Conservation (phyloP, 2,888 invertebrate genomes). For the Trisateles emortualis region DNA sequence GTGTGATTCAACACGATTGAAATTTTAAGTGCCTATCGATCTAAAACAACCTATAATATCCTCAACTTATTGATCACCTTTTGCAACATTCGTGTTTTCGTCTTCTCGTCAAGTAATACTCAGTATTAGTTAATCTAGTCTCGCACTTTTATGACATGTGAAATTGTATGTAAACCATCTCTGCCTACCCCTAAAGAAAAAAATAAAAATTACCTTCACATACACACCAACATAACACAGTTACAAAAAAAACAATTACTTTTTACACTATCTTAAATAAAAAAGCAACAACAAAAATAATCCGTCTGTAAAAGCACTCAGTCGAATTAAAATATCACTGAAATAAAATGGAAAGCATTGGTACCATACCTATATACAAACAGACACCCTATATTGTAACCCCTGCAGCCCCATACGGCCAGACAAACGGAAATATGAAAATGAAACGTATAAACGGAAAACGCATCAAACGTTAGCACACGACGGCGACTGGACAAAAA, state of each 20-base stretch:
- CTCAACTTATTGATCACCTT: too few species aligned
- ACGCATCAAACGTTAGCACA: constrained; percentile 78
- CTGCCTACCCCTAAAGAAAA: too few species aligned
- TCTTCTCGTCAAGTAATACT: too few species aligned
- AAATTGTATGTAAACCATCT: too few species aligned
- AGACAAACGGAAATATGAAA: constrained; percentile 86
- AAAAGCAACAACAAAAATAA: constrained; percentile 20
- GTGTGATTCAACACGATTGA: too few species aligned
- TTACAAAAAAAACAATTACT: neutral
- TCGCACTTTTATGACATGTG: too few species aligned
- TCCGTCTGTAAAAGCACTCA: constrained; percentile 64
- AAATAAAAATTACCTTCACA: too few species aligned
- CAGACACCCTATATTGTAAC: constrained; percentile 63
- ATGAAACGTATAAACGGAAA: constrained; percentile 83
- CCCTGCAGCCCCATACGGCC: constrained; percentile 59
- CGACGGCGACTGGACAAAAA: constrained; percentile 77
- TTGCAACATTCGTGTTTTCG: too few species aligned
- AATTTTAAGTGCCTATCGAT: too few species aligned
- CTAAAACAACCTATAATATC: too few species aligned
- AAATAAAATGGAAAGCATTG: constrained; percentile 58
- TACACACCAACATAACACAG: neutral
- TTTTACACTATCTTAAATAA: constrained; percentile 11
- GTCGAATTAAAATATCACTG: constrained; percentile 69
- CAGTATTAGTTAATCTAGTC: too few species aligned
- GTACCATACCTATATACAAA: constrained; percentile 44